Base-by-base conservation (phyloP, 2,888 invertebrate genomes). In the Clostera curtula region DNA sequence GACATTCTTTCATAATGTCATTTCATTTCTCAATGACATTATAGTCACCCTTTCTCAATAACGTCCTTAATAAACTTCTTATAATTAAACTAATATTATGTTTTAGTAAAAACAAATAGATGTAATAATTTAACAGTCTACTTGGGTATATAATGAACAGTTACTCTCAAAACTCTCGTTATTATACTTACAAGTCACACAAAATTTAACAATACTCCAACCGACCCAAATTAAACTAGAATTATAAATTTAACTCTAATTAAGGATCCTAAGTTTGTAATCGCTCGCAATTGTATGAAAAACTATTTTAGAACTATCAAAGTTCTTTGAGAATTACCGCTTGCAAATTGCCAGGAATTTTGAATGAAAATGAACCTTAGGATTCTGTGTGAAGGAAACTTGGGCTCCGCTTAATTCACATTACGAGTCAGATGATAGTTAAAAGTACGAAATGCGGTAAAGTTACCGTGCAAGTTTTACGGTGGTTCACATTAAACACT, bases 341-440 rank as follows among this genome's bases (percentile, higher is more conserved):
- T 51, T 49, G 64, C 56, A 65, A 68, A 66, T 68, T 68, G 62
- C 60, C 49, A 54, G 66, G 63, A 63, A 69, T 69, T 67, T 58
- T 48, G 54, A 49, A 55, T 57, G 53, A 53, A 53, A 56, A 58
- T 60, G 49, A 65, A 61, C 61, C 64, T 58, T 49, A 47, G 45
- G 63, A 55, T 59, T 62, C 60, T 52, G 52, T 54, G 55, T 56
- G 53, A 43, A 59, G 54, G 49, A 54, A 58, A 56, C 49, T 59
- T 40, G 31, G 45, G 46, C 47, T 42, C 34, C 42, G 46, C 41
- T 43, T 46, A 36, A 41, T 46, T 46, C 46, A 32, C 40, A 38
- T 46, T 41, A 51, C 27, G 39, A 40, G 31, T 36, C 17, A 34
- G 24, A 40, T 41, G 40, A 38, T 36, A 31, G 39, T 43, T 22